phyloP scores from a whole-genome alignment of 2,113 vertebrate genomes.

The Trinectes maculatus region DNA sequence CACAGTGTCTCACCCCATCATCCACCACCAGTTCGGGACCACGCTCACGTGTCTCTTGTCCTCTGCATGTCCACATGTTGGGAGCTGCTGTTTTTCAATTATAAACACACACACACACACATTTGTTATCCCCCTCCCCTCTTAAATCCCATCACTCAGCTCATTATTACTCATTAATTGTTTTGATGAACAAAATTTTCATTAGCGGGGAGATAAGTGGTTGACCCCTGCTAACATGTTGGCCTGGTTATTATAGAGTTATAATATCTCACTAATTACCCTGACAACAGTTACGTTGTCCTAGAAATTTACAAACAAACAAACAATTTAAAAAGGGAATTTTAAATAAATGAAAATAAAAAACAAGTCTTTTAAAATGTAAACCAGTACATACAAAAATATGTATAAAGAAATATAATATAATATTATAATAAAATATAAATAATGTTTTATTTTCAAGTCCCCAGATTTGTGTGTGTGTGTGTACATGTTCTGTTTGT shows the following conservation, averaged over 20 bases:
- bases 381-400: no score
- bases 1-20: constrained; percentile 28
- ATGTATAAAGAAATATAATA: no score
- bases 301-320: not conserved
- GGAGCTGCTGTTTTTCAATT: constrained; percentile 15
- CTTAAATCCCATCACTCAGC: constrained; percentile 18
- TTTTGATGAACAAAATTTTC: constrained; percentile 57
- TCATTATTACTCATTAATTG: constrained; percentile 60
- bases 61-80: not conserved
- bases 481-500: constrained; percentile 3
- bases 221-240: constrained; percentile 30
- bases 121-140: constrained; percentile 3
- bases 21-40: constrained; percentile 28
- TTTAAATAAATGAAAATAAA: no score
- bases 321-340: no score
- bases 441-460: not conserved
- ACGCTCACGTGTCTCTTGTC: not conserved
- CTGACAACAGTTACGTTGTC: no score
- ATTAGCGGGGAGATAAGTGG: constrained; percentile 54
- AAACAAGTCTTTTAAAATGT: no score
- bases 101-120: not conserved
- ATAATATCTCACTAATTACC: constrained; percentile 6
- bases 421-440: no score
- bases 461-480: not conserved
- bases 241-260: constrained; percentile 8